These are phyloP conservation scores for Zaprionus davidi DNA, from an alignment of 1,140 invertebrate genomes.

Conservation along the genomic window DNA sequence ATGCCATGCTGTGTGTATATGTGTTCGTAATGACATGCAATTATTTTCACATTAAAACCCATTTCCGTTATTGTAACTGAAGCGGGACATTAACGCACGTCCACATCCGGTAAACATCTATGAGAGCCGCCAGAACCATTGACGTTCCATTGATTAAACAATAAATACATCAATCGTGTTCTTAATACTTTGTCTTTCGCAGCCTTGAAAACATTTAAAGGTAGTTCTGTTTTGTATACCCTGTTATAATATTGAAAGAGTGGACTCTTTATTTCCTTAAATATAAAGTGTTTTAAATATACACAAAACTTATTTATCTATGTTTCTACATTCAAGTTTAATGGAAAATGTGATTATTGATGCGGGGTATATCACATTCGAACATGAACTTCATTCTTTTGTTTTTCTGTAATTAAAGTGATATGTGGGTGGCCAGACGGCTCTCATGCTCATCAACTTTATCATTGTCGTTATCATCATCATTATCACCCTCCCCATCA, in stretches of 20 bases:
- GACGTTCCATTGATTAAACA: conserved; percentile 60
- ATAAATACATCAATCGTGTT: conserved; percentile 62
- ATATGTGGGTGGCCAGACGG: conserved; percentile 60
- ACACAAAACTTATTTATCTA: no score
- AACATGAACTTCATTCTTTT: conserved; percentile 19
- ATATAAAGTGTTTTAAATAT: no score
- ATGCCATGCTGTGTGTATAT: conserved; percentile 1
- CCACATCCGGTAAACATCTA: conserved; percentile 60
- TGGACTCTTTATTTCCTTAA: no score
- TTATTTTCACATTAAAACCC: conserved; percentile 76
- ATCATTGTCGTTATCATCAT: conserved; percentile 36
- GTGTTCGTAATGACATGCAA: conserved; percentile 66
- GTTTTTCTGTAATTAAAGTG: conserved; percentile 68
- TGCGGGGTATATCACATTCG: conserved; percentile 15
- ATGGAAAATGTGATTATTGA: neutral
- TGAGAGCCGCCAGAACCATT: conserved; percentile 42
- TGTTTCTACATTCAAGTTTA: neutral
- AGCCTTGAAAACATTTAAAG: conserved; percentile 40
- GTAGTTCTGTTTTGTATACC: conserved; percentile 3
- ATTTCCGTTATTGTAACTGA: conserved; percentile 73
- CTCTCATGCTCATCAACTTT: conserved; percentile 47
- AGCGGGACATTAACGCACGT: conserved; percentile 60
- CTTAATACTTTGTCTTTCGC: conserved; percentile 28
- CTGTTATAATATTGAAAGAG: neutral
- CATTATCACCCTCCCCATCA: conserved; percentile 11